Conservation (phyloP, 2,113 vertebrate genomes). For the Sciurus niger region DNA sequence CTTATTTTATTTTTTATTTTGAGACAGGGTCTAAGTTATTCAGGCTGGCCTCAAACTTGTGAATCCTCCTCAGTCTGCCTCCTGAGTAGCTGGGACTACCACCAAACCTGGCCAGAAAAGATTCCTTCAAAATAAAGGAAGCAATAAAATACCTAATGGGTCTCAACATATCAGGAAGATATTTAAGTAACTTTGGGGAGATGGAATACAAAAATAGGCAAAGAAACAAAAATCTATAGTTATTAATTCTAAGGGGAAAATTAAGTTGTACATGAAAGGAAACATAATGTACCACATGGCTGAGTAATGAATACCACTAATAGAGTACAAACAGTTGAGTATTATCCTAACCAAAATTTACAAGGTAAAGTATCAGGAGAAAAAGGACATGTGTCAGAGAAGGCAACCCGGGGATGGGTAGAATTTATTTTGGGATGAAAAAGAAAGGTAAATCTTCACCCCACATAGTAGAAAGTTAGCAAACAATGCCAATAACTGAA, state of each 20-base stretch:
- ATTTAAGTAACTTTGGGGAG: neutral
- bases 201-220: neutral
- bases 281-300: constrained; percentile 9
- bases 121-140: constrained; percentile 27
- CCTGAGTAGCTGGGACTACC: neutral
- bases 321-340: neutral
- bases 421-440: neutral
- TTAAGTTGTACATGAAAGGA: neutral
- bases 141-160: neutral
- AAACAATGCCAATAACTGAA: neutral
- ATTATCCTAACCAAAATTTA: constrained; percentile 37
- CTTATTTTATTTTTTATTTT: neutral
- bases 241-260: constrained; percentile 41
- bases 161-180: neutral
- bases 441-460: constrained; percentile 19
- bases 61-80: neutral
- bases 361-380: neutral
- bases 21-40: neutral
- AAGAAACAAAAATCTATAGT: constrained; percentile 22
- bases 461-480: neutral
- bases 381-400: neutral
- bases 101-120: neutral
- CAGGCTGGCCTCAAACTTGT: neutral
- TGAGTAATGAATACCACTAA: constrained; percentile 53
- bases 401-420: neutral